Evolutionary conservation across 1,140 invertebrate genomes (phyloP).

Genomic region (Halesus radiatus): DNA sequence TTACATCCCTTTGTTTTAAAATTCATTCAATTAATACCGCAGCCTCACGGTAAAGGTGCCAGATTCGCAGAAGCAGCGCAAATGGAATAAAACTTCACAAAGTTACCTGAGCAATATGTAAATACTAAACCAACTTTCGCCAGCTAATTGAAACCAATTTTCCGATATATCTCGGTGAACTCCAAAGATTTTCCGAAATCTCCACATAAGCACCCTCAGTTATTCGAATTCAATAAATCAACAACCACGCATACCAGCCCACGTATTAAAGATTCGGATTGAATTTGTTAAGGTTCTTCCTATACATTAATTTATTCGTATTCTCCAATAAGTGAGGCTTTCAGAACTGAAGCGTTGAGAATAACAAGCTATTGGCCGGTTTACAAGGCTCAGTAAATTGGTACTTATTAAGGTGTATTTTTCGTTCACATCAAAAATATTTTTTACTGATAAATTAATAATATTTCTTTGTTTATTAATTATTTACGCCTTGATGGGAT

Average conservation of each 20-base stretch:
- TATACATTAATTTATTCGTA: too few relatives aligned
- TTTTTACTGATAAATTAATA: too few relatives aligned
- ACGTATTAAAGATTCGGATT: too few relatives aligned
- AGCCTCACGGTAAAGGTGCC: background rate
- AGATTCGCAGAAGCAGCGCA: background rate
- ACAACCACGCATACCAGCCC: background rate
- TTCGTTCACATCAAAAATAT: too few relatives aligned
- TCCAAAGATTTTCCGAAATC: background rate
- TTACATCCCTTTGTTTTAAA: conserved; percentile 44
- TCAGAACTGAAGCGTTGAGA: too few relatives aligned
- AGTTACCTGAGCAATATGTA: background rate
- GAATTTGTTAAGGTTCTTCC: too few relatives aligned
- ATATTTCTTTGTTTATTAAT: too few relatives aligned
- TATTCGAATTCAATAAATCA: background rate
- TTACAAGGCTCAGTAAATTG: too few relatives aligned
- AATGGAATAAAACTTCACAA: background rate
- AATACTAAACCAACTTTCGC: background rate
- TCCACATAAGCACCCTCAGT: background rate
- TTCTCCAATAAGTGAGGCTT: too few relatives aligned
- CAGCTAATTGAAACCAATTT: background rate
- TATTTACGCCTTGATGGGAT: too few relatives aligned
- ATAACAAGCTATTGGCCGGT: too few relatives aligned
- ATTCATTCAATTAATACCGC: conserved; percentile 45
- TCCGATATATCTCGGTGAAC: background rate
- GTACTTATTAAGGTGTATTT: too few relatives aligned